These are phyloP conservation scores for Harlomillsia oculata DNA, from an alignment of 1,140 invertebrate species.

Conservation along the genomic window DNA sequence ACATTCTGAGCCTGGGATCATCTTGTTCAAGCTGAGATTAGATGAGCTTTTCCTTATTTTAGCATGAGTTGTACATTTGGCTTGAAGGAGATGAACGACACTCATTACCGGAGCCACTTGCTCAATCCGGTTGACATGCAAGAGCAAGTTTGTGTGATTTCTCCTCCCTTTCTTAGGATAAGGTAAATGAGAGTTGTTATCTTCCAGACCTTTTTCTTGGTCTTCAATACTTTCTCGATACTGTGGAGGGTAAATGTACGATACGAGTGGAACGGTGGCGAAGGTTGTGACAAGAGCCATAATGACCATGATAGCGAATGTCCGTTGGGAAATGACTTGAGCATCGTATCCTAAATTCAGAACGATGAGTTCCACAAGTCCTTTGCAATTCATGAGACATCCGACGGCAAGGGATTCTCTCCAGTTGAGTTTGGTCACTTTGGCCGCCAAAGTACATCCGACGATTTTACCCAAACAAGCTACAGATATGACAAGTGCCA, in stretches of 20 bases:
- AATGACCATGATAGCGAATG: conserved; percentile 31
- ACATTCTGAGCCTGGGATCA: neutral
- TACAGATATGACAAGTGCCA: conserved; percentile 16
- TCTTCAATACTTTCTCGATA: conserved; percentile 10
- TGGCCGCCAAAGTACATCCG: conserved; percentile 21
- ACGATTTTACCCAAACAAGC: conserved; percentile 28
- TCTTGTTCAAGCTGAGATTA: neutral
- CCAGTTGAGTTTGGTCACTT: conserved; percentile 20
- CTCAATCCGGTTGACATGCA: conserved; percentile 21
- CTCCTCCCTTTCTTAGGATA: neutral
- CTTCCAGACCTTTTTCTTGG: too few relatives aligned
- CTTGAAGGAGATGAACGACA: conserved; percentile 11
- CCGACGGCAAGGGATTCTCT: conserved; percentile 20
- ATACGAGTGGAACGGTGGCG: conserved; percentile 16
- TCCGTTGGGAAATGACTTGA: conserved; percentile 15
- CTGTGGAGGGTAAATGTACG: conserved; percentile 11
- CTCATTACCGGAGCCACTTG: conserved; percentile 23
- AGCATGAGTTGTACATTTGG: neutral
- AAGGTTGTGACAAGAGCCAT: conserved; percentile 29
- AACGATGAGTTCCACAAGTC: conserved; percentile 27
- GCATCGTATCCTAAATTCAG: conserved; percentile 28
- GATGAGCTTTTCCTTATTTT: neutral
- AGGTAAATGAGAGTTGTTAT: neutral
- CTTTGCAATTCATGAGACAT: conserved; percentile 26
- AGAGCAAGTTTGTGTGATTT: conserved; percentile 1